phyloP scores from a whole-genome alignment of 2,797 vertebrate genomes.

The Tokudaia tokunoshimensis region DNA sequence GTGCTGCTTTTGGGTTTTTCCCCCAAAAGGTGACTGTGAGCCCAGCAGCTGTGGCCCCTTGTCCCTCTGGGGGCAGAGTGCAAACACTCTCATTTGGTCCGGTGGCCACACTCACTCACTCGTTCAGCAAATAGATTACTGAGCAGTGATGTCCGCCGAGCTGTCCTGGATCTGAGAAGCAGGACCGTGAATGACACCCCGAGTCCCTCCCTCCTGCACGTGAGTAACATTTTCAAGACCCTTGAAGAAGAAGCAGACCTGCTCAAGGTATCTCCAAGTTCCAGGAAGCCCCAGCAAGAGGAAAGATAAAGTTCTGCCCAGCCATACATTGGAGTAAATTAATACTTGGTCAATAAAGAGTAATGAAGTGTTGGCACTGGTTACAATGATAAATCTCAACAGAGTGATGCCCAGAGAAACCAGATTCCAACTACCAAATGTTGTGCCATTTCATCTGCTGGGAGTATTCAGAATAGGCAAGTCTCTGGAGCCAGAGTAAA shows the following conservation, averaged over 20 bases:
- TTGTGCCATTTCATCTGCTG: rapidly evolving
- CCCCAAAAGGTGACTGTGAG: neutral
- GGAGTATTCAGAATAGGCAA: neutral
- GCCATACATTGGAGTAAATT: neutral
- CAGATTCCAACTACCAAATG: rapidly evolving
- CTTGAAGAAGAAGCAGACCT: neutral
- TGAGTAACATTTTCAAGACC: rapidly evolving
- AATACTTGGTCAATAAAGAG: neutral
- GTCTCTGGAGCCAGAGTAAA: neutral
- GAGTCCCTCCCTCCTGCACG: neutral
- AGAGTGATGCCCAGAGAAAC: rapidly evolving
- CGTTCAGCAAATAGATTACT: neutral
- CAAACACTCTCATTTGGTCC: rapidly evolving
- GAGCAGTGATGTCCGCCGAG: rapidly evolving
- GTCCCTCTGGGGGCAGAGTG: no score
- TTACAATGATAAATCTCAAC: rapidly evolving
- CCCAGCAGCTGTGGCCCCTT: neutral
- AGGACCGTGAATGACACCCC: rapidly evolving
- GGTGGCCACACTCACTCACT: rapidly evolving
- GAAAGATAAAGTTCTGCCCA: rapidly evolving
- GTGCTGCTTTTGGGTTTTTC: rapidly evolving
- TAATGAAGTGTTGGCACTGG: rapidly evolving
- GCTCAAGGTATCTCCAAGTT: rapidly evolving
- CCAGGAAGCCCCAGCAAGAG: neutral
- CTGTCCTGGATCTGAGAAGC: neutral